Evolutionary conservation across 1,140 invertebrate species (phyloP), one percentile per base, ranked within the genome.

Genomic region (Drosophila truncata): DNA sequence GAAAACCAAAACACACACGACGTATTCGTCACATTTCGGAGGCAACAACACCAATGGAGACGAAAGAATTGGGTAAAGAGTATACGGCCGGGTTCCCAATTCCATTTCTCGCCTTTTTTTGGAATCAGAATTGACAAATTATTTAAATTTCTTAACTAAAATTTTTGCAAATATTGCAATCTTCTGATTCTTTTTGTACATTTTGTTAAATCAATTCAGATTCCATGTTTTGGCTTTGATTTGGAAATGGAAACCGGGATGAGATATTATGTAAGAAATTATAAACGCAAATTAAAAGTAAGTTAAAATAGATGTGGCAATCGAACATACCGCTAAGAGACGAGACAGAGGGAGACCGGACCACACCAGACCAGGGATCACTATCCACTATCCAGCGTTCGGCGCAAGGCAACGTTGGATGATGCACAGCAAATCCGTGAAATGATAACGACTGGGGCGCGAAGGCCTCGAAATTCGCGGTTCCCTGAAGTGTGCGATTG

Each of bases 331-430:
- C 82, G 77, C 57, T 50, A 58, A 50, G 64, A 78, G 82, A 52
- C 84, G 52, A 86, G 78, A 82, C 55, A 74, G 73, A 82, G 73
- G 66, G 74, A 78, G 78, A 75, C 72, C 61, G 66, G 64, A 65
- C 35, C 44, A 27, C 52, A 73, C 54, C 44, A 60, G 44, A 60
- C 66, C 78, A 78, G 73, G 82, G 78, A 81, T 50, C 67, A 60
- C 70, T 64, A 74, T 78, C 62, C 73, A 85, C 78, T 85, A 78
- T 85, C 82, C 82, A 85, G 50, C 81, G 81, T 84, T 84, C 81
- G 72, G 72, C 64, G 81, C 66, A 67, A 84, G 58, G 20, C 82
- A 85, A 85, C 78, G 82, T 85, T 86, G 73, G 74, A 82, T 82
- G 82, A 77, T 76, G 77, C 59, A 72, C 66, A 72, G 69, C 70